Base-by-base conservation (phyloP, 2,888 invertebrate species). In the Sturmia bella region DNA sequence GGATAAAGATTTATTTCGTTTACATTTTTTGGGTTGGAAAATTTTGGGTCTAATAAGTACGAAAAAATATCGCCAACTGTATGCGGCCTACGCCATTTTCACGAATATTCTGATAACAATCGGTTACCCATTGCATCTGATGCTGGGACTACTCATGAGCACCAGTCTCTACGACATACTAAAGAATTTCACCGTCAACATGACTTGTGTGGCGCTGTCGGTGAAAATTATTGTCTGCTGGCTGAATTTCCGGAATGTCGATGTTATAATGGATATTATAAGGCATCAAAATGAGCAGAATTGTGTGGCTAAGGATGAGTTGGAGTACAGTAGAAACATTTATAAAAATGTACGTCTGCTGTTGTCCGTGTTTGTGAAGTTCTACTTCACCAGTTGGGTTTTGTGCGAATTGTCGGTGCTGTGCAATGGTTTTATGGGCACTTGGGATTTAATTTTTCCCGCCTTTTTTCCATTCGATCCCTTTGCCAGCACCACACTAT, bases 391-490 rank as follows among this genome's bases (percentile, higher is more conserved):
- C 1, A 2, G 7, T 12, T 59, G 15, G 19, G 3, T 19, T 13
- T 50, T 39, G 9, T 12, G 24, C 17, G 57, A 66, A 6, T 21
- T 32, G 0, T 37, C 66, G 17, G 78, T 80, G 0, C 3, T 85
- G 0, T 27, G 70, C 19, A 54, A 39, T 41, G 83, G 83, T 9
- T 5, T 84, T 6, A 17, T 63, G 24, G 54, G 63, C 17, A 74
- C 78, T 0, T 81, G 85, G 79, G 45, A 48, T 7, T 69, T 85
- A 54, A 56, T 85, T 64, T 86, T 84, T 39, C 83, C 83, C 21
- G 86, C 57, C 1, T 85, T 83, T 61, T 83, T 84, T 70, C 86
- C 85, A 0, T 83, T 85, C 24, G 79, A 84, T 69, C 57, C 64
- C 11, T 61, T 52, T 24, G 43, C 19, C 37, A 54, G 64, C 0